These are phyloP conservation scores for Sminthurides aquaticus DNA, from an alignment of 2,888 invertebrate genomes.

Conservation along the genomic window DNA sequence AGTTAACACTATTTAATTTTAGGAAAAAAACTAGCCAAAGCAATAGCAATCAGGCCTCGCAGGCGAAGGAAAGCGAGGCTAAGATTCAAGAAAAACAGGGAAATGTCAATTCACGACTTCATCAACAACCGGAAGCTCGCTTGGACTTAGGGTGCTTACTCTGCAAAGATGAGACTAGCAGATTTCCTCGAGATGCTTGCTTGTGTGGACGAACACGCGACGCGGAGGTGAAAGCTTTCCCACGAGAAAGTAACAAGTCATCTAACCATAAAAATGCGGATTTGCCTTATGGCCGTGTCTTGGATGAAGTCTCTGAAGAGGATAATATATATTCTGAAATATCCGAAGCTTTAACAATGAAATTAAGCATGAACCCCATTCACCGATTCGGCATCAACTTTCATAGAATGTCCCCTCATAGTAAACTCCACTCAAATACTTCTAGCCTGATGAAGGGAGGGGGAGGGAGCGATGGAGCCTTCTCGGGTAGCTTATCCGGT, in stretches of 20 bases:
- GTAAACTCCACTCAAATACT: slow-evolving; percentile 27
- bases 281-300: slow-evolving; percentile 41
- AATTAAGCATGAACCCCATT: slow-evolving; percentile 36
- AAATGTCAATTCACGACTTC: background rate
- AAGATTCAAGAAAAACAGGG: slow-evolving; percentile 13
- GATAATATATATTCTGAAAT: slow-evolving; percentile 44
- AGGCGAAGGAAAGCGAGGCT: slow-evolving; percentile 14
- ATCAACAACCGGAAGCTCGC: background rate
- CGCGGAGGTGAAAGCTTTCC: background rate
- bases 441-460: slow-evolving; percentile 39
- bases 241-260: background rate
- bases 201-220: background rate
- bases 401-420: slow-evolving; percentile 25
- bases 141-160: background rate
- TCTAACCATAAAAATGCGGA: slow-evolving; percentile 12
- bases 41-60: background rate
- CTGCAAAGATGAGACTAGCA: background rate
- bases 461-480: slow-evolving; percentile 47
- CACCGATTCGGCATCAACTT: slow-evolving; percentile 39
- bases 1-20: slow-evolving; percentile 40
- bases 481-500: slow-evolving; percentile 45
- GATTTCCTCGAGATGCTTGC: slow-evolving; percentile 1
- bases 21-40: slow-evolving; percentile 22
- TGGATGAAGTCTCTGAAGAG: slow-evolving; percentile 41
- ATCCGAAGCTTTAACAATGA: slow-evolving; percentile 38